Conservation (phyloP, 2,888 invertebrate genomes). For the Quadroppia sp. region DNA sequence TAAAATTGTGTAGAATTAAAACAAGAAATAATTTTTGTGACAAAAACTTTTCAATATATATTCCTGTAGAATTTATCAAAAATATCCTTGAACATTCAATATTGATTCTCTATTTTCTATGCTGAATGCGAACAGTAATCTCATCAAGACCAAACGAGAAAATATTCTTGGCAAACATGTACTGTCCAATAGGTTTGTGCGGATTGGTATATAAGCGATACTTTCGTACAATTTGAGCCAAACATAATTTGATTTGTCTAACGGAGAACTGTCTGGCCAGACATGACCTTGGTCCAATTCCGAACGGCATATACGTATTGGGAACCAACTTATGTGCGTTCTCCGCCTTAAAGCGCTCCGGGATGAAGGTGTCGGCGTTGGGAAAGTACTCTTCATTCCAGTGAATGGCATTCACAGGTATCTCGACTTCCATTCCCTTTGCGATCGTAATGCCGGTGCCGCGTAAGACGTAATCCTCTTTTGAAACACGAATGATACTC, state of each 20-base stretch:
- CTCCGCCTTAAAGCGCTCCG: conserved; percentile 55
- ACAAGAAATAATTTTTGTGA: too few species aligned
- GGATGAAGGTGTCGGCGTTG: conserved; percentile 60
- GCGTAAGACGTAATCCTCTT: background rate
- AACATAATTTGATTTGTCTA: background rate
- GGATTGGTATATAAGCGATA: too few species aligned
- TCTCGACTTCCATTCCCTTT: conserved; percentile 54
- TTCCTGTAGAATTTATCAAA: too few species aligned
- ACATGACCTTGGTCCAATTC: conserved; percentile 47
- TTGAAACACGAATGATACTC: background rate
- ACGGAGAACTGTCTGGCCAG: conserved; percentile 39
- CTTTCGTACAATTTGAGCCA: background rate
- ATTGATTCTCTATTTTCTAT: too few species aligned
- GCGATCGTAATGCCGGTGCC: background rate
- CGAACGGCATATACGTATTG: conserved; percentile 46
- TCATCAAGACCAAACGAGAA: too few species aligned
- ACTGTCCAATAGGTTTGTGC: too few species aligned
- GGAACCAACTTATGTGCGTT: conserved; percentile 43
- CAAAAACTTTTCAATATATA: too few species aligned
- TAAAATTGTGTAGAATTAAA: too few species aligned
- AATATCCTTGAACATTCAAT: too few species aligned
- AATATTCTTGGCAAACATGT: too few species aligned
- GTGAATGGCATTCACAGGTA: conserved; percentile 61
- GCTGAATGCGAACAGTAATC: too few species aligned
- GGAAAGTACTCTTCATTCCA: conserved; percentile 61